Conservation (phyloP, 1,140 invertebrate genomes). For the Drosophila leontia region DNA sequence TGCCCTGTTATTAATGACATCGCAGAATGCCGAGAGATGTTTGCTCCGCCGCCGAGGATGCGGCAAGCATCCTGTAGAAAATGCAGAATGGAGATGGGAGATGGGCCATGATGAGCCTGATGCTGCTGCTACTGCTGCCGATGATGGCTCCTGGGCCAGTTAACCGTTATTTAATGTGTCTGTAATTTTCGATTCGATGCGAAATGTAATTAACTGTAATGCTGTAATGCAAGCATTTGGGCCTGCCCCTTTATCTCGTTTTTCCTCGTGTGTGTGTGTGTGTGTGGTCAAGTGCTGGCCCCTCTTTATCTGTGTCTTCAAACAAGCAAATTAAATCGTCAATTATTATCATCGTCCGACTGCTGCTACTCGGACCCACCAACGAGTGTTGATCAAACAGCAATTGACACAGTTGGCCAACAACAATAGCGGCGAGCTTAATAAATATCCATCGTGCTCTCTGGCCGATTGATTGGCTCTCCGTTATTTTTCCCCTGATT, state of each 20-base stretch:
- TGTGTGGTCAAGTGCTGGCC: constrained; percentile 15
- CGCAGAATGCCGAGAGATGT: constrained; percentile 57
- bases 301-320: constrained; percentile 50
- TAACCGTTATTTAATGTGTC: constrained; percentile 79
- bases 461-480: constrained; percentile 37
- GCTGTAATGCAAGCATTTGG: constrained; percentile 33
- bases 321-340: constrained; percentile 77
- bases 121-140: neutral
- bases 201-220: constrained; percentile 81
- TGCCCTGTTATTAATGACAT: constrained; percentile 79
- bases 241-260: constrained; percentile 6
- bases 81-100: neutral
- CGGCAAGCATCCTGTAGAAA: constrained; percentile 3
- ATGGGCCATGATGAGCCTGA: constrained; percentile 8
- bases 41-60: constrained; percentile 16
- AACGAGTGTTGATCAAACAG: constrained; percentile 65
- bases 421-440: constrained; percentile 27
- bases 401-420: constrained; percentile 69
- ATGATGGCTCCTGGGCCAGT: constrained; percentile 45
- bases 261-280: neutral
- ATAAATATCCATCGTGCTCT: constrained; percentile 28
- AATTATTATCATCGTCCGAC: constrained; percentile 57
- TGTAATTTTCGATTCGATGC: constrained; percentile 73
- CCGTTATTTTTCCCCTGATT: constrained; percentile 17
- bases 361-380: neutral